Evolutionary conservation across 2,888 invertebrate genomes (phyloP).

Genomic region (Pandemis cinnamomeana): DNA sequence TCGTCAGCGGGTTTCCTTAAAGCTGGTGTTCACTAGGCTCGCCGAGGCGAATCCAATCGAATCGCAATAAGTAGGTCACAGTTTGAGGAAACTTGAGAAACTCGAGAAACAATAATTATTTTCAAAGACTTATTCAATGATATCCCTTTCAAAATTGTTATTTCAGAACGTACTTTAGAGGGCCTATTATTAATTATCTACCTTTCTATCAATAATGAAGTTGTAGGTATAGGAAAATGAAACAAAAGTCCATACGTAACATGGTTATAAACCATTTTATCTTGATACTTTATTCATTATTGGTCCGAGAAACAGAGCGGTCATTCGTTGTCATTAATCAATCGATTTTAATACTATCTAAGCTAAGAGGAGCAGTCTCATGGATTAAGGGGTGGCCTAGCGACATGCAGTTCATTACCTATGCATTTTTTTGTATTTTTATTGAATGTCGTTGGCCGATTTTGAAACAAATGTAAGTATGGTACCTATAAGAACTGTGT

Average conservation of each 20-base stretch:
- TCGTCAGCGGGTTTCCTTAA: too few species aligned
- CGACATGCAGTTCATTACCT: constrained; percentile 62
- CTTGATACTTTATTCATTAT: constrained; percentile 68
- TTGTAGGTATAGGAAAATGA: neutral
- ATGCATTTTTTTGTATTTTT: constrained; percentile 66
- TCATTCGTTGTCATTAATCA: constrained; percentile 67
- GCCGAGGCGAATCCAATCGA: too few species aligned
- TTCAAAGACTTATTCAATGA: too few species aligned
- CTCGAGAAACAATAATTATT: too few species aligned
- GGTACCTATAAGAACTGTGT: constrained; percentile 75
- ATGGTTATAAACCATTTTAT: constrained; percentile 74
- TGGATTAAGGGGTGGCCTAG: constrained; percentile 67
- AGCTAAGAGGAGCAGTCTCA: constrained; percentile 80
- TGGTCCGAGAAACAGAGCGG: constrained; percentile 72
- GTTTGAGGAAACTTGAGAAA: too few species aligned
- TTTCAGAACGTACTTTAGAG: too few species aligned
- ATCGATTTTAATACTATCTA: constrained; percentile 64
- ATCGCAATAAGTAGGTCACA: too few species aligned
- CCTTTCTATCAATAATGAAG: neutral
- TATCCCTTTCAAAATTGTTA: too few species aligned
- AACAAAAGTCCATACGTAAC: constrained; percentile 43
- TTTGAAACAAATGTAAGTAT: constrained; percentile 57
- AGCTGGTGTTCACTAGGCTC: too few species aligned
- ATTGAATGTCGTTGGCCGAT: constrained; percentile 68
- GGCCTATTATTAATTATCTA: neutral